Percentiles rank a stretch among this genome's conserved stretches.
Evolutionary conservation across 2,797 vertebrate genomes (phyloP).

Genomic region (Carapus acus): DNA sequence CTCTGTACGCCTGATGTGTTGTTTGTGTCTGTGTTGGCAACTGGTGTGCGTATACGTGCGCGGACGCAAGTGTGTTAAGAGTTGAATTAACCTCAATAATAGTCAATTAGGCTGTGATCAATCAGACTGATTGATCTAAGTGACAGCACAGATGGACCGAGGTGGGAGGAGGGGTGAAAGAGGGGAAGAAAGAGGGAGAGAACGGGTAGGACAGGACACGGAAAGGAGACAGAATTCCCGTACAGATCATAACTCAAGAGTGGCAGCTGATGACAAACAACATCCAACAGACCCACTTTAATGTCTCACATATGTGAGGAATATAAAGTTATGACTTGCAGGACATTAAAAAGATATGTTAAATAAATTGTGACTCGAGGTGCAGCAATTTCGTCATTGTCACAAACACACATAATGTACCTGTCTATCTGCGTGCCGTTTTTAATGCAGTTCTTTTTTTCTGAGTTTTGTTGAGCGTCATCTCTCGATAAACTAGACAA

Average conservation of each 20-base stretch:
- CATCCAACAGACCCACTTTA: no score
- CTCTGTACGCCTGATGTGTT: slow-evolving; percentile 21
- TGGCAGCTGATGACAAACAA: neutral
- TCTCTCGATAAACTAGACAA: no score
- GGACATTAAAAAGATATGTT: no score
- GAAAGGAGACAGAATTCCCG: neutral
- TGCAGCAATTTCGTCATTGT: no score
- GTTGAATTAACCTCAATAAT: slow-evolving; percentile 99
- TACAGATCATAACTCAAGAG: neutral
- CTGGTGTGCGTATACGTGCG: slow-evolving; percentile 32
- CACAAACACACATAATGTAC: no score
- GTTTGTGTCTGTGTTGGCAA: slow-evolving; percentile 39
- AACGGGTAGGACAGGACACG: slow-evolving; percentile 25
- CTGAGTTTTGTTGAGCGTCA: no score
- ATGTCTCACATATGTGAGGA: no score
- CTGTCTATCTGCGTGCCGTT: no score
- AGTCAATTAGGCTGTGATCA: slow-evolving; percentile 96
- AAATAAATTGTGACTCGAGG: no score
- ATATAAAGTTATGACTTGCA: no score
- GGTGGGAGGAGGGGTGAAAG: slow-evolving; percentile 52
- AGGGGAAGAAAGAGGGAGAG: slow-evolving; percentile 41
- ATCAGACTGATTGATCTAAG: slow-evolving; percentile 99
- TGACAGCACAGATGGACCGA: slow-evolving; percentile 87
- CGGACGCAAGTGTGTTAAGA: slow-evolving; percentile 74
- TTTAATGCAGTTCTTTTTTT: no score